A percentile compares a stretch with the other conserved stretches of the same genome.
Conservation (phyloP, 2,797 vertebrate genomes). For the Martes flavigula region DNA sequence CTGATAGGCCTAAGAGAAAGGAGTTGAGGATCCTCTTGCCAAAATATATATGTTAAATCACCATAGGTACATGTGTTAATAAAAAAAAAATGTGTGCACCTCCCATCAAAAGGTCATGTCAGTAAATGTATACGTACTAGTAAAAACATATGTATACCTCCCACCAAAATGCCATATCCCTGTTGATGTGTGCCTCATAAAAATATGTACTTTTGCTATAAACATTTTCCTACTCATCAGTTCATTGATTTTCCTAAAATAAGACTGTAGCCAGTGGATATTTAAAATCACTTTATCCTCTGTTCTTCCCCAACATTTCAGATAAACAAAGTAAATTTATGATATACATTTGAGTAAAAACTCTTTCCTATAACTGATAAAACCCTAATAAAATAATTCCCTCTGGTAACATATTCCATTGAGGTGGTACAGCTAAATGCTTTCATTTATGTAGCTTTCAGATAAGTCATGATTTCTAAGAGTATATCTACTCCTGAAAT, state of each 20-base stretch:
- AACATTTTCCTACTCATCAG: background rate
- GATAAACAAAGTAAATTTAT: background rate
- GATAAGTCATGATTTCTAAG: constrained; percentile 6
- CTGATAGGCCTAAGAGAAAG: background rate
- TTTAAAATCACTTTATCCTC: background rate
- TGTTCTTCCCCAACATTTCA: background rate
- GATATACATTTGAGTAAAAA: background rate
- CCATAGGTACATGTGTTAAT: background rate
- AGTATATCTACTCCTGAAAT: background rate
- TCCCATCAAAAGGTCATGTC: background rate
- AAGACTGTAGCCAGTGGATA: background rate
- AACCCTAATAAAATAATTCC: background rate
- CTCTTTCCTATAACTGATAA: background rate
- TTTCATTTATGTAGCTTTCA: background rate
- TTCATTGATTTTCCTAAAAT: constrained; percentile 6
- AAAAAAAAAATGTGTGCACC: background rate
- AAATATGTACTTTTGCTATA: background rate
- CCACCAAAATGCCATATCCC: background rate
- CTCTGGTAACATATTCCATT: background rate
- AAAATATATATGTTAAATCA: background rate
- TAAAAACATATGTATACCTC: background rate
- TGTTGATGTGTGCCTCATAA: constrained; percentile 7
- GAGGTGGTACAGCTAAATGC: background rate
- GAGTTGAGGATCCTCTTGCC: background rate
- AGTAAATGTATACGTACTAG: background rate